These are phyloP conservation scores for Palloptera scutellata DNA, from an alignment of 2,888 invertebrate species.

Conservation along the genomic window DNA sequence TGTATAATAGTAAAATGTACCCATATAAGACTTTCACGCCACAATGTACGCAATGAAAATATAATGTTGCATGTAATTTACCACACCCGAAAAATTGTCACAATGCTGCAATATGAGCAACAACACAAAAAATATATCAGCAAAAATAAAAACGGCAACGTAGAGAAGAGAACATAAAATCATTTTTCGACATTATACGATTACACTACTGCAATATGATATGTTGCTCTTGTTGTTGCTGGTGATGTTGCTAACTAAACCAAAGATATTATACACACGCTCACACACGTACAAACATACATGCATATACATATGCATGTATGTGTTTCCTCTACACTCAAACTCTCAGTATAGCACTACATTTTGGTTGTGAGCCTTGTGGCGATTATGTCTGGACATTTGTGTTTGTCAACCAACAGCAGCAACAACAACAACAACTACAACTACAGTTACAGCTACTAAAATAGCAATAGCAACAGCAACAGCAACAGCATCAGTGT, in stretches of 20 bases:
- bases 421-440: slow-evolving; percentile 2
- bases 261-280: background rate
- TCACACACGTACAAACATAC: background rate
- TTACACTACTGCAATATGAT: no score
- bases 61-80: no score
- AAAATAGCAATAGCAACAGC: slow-evolving; percentile 17
- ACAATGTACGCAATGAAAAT: no score
- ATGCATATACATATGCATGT: background rate
- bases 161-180: no score
- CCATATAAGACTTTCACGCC: no score
- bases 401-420: slow-evolving; percentile 17
- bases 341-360: background rate
- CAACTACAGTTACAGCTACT: slow-evolving; percentile 10
- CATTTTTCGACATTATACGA: no score
- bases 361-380: slow-evolving; percentile 24
- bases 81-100: no score
- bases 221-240: background rate
- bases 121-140: no score
- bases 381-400: slow-evolving; percentile 30
- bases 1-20: no score
- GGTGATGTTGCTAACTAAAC: slow-evolving; percentile 5
- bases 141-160: no score
- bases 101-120: no score
- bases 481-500: slow-evolving; percentile 13
- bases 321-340: no score